Conservation (phyloP, 2,113 vertebrate species). For the Sylvietta virens region DNA sequence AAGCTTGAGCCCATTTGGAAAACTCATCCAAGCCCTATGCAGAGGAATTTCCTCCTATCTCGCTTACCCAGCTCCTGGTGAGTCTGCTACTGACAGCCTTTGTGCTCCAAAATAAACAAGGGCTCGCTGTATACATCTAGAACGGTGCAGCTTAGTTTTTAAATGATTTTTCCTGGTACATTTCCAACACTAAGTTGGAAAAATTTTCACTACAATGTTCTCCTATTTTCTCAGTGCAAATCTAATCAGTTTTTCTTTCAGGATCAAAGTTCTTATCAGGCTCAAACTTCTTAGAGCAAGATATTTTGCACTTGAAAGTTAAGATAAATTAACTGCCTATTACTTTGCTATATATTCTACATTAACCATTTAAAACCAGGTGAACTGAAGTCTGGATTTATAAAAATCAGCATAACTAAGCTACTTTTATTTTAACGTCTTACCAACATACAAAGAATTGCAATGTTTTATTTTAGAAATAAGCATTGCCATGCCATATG, state of each 20-base stretch:
- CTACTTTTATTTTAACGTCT: neutral
- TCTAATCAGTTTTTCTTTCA: neutral
- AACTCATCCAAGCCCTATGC: conserved; percentile 53
- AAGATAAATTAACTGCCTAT: neutral
- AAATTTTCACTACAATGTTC: neutral
- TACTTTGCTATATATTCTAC: neutral
- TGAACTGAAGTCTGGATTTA: neutral
- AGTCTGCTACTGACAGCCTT: neutral
- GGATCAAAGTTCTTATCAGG: neutral
- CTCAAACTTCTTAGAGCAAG: neutral
- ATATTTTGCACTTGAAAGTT: neutral
- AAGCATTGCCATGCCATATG: neutral
- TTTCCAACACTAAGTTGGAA: neutral
- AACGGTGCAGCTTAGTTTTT: neutral
- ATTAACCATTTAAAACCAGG: neutral
- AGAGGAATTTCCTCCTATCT: conserved; percentile 60
- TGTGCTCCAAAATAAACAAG: neutral
- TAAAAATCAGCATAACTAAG: neutral
- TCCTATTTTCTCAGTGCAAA: neutral
- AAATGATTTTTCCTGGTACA: neutral
- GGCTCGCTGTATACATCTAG: neutral
- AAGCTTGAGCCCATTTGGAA: conserved; percentile 8
- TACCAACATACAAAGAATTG: neutral
- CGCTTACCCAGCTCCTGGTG: conserved; percentile 55
- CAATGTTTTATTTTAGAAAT: neutral